Evolutionary conservation across 2,797 vertebrate genomes (phyloP).

Genomic region (Microtus californicus): DNA sequence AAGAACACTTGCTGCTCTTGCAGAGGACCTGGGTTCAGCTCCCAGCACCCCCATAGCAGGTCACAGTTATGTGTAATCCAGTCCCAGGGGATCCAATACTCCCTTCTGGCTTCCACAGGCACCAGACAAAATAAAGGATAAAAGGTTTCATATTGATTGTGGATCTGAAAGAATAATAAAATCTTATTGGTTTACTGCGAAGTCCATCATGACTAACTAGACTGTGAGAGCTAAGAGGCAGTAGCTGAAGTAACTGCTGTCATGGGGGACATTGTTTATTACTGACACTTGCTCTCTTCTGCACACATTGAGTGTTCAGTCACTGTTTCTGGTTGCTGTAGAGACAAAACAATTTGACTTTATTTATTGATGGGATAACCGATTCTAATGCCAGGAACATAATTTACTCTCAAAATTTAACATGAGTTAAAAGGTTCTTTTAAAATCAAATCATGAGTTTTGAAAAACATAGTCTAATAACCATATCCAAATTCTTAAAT

Average conservation of each 20-base stretch:
- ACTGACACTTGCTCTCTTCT: neutral
- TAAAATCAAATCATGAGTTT: conserved; percentile 37
- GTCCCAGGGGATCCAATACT: neutral
- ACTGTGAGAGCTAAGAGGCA: neutral
- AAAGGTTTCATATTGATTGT: conserved; percentile 8
- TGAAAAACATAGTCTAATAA: conserved; percentile 12
- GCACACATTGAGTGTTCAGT: neutral
- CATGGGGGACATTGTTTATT: neutral
- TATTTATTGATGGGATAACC: neutral
- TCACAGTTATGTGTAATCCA: too few species aligned
- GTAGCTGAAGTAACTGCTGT: neutral
- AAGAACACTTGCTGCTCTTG: neutral
- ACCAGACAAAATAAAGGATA: neutral
- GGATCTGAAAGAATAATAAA: conserved; percentile 40
- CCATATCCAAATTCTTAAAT: conserved; percentile 18
- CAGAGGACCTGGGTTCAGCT: neutral
- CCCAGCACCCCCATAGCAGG: neutral
- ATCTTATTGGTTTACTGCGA: neutral
- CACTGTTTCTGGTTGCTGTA: conserved; percentile 11
- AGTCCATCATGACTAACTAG: neutral
- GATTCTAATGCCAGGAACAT: conserved; percentile 8
- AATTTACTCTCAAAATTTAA: conserved; percentile 51
- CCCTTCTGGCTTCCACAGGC: too few species aligned
- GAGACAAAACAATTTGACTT: conserved; percentile 48
- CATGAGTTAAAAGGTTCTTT: conserved; percentile 37